Evolutionary conservation across 1,140 invertebrate genomes (phyloP).

Genomic region (Phocides pigmalion): DNA sequence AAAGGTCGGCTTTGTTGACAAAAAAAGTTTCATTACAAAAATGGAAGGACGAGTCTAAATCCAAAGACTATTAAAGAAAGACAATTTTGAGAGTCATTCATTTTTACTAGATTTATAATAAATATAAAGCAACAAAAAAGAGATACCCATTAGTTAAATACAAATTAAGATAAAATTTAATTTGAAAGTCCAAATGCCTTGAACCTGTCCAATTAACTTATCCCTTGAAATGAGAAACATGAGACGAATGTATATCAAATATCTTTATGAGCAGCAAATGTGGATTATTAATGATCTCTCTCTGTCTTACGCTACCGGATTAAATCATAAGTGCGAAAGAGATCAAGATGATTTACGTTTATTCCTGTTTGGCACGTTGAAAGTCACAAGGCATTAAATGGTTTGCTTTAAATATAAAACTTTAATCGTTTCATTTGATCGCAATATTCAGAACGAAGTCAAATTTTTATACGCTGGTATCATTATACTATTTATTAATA

Average conservation of each 20-base stretch:
- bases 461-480: slow-evolving; percentile 26
- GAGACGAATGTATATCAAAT: slow-evolving; percentile 35
- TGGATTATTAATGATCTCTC: slow-evolving; percentile 19
- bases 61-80: too few species aligned
- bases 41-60: too few species aligned
- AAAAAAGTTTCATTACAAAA: too few species aligned
- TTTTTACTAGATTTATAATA: background rate
- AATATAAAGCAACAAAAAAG: background rate
- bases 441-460: slow-evolving; percentile 32
- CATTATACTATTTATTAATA: background rate
- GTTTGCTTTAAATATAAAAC: slow-evolving; percentile 44
- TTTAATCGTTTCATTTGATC: slow-evolving; percentile 41
- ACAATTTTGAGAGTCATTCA: too few species aligned
- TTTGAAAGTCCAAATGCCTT: slow-evolving; percentile 15
- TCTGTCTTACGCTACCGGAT: slow-evolving; percentile 4
- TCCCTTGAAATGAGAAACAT: slow-evolving; percentile 40
- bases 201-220: slow-evolving; percentile 37
- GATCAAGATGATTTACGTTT: slow-evolving; percentile 21
- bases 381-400: slow-evolving; percentile 28
- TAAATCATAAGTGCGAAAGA: background rate
- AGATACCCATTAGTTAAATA: background rate
- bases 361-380: slow-evolving; percentile 10
- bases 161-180: background rate
- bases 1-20: too few species aligned
- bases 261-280: slow-evolving; percentile 23